phyloP scores from a whole-genome alignment of 1,140 invertebrate species.

The Gryllus bimaculatus region DNA sequence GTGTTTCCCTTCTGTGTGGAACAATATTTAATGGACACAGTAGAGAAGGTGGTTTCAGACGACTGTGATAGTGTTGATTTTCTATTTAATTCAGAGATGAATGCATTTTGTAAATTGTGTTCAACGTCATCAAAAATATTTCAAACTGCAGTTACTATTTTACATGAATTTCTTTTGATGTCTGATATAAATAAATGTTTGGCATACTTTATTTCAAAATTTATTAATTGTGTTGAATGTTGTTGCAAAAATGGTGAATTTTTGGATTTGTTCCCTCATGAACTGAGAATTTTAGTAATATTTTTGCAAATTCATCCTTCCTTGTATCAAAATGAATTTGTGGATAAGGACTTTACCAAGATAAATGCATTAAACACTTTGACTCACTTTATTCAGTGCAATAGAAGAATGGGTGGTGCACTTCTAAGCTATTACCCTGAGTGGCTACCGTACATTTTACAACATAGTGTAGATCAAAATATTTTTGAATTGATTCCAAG shows the following conservation, averaged over 20 bases:
- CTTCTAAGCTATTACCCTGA: not conserved
- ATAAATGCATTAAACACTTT: not conserved
- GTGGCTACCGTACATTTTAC: not conserved
- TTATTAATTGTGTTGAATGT: not conserved
- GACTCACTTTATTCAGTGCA: not conserved
- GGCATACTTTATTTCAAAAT: not conserved
- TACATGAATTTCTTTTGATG: not conserved
- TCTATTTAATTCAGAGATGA: no score
- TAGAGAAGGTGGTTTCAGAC: not conserved
- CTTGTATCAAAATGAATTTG: not conserved
- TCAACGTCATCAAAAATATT: not conserved
- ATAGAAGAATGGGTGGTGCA: not conserved
- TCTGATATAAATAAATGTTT: not conserved
- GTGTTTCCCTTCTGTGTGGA: not conserved
- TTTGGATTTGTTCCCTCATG: not conserved
- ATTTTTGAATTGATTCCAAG: not conserved
- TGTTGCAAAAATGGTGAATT: not conserved
- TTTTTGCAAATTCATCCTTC: not conserved
- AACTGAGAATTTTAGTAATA: not conserved
- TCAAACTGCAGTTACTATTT: not conserved
- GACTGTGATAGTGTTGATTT: not conserved
- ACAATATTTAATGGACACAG: not conserved
- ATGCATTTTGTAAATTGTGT: not conserved
- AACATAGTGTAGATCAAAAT: not conserved
- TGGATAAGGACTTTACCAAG: not conserved